Conservation (phyloP, 2,888 invertebrate genomes). For the Chrysolina haemoptera region DNA sequence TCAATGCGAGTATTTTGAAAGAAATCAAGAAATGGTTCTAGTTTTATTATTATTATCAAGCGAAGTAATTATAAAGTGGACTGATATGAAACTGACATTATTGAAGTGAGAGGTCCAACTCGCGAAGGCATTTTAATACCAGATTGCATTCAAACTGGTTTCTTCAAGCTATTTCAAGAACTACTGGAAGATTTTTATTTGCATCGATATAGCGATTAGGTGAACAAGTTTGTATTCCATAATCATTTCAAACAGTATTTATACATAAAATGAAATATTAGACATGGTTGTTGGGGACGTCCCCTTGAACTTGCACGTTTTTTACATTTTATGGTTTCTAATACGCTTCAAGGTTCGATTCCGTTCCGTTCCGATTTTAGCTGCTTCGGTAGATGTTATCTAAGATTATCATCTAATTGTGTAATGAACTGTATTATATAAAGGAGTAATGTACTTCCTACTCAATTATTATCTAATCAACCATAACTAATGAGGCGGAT, state of each 20-base stretch:
- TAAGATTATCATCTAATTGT: neutral
- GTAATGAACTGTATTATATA: neutral
- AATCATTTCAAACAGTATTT: neutral
- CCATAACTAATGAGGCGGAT: neutral
- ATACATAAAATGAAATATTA: conserved; percentile 6
- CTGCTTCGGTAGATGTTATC: neutral
- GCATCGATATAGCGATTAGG: neutral
- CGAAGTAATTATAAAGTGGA: neutral
- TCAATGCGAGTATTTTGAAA: too few species aligned
- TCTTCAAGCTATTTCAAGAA: conserved; percentile 8
- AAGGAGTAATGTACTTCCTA: neutral
- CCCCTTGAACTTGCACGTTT: conserved; percentile 15
- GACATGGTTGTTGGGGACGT: conserved; percentile 11
- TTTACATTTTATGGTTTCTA: conserved; percentile 8
- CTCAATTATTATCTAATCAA: conserved; percentile 11
- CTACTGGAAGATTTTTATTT: conserved; percentile 1
- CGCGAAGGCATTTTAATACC: neutral
- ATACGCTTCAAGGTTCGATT: conserved; percentile 9
- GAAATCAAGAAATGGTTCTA: too few species aligned
- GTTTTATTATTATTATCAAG: too few species aligned
- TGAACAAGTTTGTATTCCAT: conserved; percentile 6
- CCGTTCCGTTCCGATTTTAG: conserved; percentile 1
- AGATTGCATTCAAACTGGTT: conserved; percentile 7
- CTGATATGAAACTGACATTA: neutral
- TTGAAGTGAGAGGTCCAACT: neutral